Conservation (phyloP, 2,113 vertebrate genomes). For the Thalassarche chlororhynchos region DNA sequence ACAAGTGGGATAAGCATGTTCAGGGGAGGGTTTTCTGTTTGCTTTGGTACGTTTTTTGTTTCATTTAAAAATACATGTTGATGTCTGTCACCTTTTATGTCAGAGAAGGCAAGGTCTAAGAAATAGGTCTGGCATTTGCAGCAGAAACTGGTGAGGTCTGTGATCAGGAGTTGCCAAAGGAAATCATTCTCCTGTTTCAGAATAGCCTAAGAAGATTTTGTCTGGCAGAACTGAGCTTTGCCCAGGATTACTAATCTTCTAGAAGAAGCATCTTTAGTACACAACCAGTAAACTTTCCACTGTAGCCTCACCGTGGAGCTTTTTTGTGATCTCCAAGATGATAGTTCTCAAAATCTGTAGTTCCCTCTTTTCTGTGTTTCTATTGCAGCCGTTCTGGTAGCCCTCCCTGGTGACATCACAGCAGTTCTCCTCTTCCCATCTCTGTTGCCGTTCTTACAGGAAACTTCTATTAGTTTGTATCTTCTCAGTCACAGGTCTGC, state of each 20-base stretch:
- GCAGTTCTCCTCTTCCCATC: not conserved
- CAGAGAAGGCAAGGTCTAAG: not conserved
- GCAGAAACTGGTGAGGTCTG: not conserved
- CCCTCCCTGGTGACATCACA: not conserved
- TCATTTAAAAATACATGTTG: not conserved
- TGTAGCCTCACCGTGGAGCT: not conserved
- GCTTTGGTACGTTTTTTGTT: not conserved
- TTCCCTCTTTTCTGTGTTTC: not conserved
- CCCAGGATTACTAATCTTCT: not conserved
- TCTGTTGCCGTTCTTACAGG: not conserved
- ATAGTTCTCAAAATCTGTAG: not conserved
- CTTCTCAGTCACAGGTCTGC: not conserved
- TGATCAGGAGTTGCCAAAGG: not conserved
- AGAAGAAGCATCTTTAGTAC: not conserved
- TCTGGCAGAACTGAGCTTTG: not conserved
- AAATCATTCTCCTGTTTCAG: not conserved
- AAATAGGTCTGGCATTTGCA: not conserved
- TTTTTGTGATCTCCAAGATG: not conserved
- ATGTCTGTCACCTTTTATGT: not conserved
- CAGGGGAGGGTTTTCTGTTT: not conserved
- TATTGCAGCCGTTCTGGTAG: not conserved
- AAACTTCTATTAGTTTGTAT: constrained; percentile 10
- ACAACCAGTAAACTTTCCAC: not conserved
- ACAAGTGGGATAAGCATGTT: not conserved
- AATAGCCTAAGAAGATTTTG: not conserved